Conservation (phyloP, 2,113 vertebrate species). For the Proteles cristata region DNA sequence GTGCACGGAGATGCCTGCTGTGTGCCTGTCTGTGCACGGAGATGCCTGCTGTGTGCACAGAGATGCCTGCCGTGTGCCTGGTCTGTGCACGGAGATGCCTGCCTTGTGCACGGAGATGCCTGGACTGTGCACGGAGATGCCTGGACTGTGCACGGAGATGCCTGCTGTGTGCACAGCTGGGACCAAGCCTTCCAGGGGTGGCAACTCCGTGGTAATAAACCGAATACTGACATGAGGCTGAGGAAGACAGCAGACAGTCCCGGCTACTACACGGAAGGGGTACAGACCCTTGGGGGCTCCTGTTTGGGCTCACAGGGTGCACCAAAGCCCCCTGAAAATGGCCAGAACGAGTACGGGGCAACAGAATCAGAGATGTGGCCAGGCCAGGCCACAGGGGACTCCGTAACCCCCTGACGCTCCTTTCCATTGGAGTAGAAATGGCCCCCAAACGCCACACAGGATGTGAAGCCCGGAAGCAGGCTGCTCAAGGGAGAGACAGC, state of each 20-base stretch:
- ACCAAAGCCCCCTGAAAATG: not conserved
- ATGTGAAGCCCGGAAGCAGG: not conserved
- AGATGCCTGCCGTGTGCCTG: too few species aligned
- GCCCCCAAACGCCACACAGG: accelerated
- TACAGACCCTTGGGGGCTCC: not conserved
- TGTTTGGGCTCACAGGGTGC: not conserved
- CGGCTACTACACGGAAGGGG: not conserved
- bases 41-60: too few species aligned
- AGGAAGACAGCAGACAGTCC: not conserved
- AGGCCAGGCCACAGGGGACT: not conserved
- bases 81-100: not conserved
- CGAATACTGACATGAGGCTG: accelerated
- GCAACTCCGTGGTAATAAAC: not conserved
- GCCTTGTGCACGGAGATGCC: too few species aligned
- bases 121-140: too few species aligned
- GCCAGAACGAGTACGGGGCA: not conserved
- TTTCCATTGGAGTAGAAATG: accelerated
- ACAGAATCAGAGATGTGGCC: not conserved
- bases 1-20: too few species aligned
- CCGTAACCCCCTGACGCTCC: accelerated
- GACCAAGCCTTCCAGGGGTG: not conserved
- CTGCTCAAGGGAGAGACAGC: too few species aligned
- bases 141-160: too few species aligned
- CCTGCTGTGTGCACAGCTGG: not conserved
- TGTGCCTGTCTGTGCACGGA: too few species aligned